phyloP scores from a whole-genome alignment of 2,797 vertebrate species.

The Premnoplex brunnescens region DNA sequence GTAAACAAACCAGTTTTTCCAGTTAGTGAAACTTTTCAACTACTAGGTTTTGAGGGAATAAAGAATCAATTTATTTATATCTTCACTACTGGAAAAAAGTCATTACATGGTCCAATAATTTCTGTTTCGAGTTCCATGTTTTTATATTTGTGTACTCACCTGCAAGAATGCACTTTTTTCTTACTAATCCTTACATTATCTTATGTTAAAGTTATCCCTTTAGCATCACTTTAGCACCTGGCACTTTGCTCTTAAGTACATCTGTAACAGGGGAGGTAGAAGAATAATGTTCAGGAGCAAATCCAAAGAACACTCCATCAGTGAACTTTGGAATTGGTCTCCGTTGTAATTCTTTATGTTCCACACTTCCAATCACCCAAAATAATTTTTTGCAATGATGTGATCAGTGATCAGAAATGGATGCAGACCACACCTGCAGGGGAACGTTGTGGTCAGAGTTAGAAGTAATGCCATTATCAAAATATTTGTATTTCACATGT shows the following conservation, averaged over 20 bases:
- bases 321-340: neutral
- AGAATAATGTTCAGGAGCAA: neutral
- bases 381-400: neutral
- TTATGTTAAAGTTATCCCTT: neutral
- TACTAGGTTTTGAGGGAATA: neutral
- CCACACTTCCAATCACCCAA: neutral
- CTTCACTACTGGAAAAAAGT: neutral
- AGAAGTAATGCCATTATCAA: neutral
- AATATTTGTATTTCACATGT: neutral
- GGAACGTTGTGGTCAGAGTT: neutral
- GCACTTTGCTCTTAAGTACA: neutral
- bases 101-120: neutral
- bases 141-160: neutral
- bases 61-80: neutral
- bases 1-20: neutral
- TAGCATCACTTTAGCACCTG: neutral
- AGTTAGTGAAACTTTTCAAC: neutral
- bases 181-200: neutral
- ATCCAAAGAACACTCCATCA: neutral
- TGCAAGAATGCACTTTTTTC: neutral
- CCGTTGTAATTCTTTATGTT: neutral
- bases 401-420: neutral
- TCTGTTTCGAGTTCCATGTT: neutral
- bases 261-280: neutral
- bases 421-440: neutral